Evolutionary conservation across 2,797 vertebrate genomes (phyloP).

Genomic region (Fratercula arctica): DNA sequence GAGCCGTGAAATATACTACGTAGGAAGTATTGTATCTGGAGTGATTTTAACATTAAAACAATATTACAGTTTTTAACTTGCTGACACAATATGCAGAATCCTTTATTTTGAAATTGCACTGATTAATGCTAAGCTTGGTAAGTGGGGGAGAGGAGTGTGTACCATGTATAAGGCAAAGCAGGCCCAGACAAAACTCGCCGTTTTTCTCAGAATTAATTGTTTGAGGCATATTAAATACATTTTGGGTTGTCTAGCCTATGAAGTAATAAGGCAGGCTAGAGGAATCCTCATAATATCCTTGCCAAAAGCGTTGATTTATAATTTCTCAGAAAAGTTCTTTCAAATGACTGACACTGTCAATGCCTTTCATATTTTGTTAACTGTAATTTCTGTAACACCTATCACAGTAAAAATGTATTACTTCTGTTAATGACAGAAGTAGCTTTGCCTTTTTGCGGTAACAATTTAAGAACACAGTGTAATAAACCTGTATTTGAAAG

Average conservation of each 20-base stretch:
- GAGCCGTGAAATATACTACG: slow-evolving; percentile 76
- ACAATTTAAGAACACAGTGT: neutral
- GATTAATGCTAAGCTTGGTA: slow-evolving; percentile 8
- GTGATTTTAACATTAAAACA: slow-evolving; percentile 73
- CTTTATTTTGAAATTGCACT: slow-evolving; percentile 45
- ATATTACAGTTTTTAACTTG: slow-evolving; percentile 75
- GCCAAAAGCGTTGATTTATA: neutral
- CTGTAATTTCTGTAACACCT: neutral
- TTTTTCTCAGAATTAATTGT: neutral
- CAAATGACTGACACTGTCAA: neutral
- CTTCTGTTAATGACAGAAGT: neutral
- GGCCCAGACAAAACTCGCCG: neutral
- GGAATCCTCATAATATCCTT: neutral
- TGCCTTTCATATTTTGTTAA: neutral
- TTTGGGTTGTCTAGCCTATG: neutral
- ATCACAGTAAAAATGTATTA: neutral
- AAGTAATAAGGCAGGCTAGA: neutral
- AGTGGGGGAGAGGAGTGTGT: neutral
- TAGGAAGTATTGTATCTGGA: slow-evolving; percentile 61
- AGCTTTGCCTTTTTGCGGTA: neutral
- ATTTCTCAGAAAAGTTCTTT: neutral
- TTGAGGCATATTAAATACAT: neutral
- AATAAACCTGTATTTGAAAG: neutral
- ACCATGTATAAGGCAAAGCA: neutral
- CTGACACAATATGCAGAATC: slow-evolving; percentile 64